Evolutionary conservation across 1,140 invertebrate species (phyloP).

Genomic region (Xylocopa sonorina): DNA sequence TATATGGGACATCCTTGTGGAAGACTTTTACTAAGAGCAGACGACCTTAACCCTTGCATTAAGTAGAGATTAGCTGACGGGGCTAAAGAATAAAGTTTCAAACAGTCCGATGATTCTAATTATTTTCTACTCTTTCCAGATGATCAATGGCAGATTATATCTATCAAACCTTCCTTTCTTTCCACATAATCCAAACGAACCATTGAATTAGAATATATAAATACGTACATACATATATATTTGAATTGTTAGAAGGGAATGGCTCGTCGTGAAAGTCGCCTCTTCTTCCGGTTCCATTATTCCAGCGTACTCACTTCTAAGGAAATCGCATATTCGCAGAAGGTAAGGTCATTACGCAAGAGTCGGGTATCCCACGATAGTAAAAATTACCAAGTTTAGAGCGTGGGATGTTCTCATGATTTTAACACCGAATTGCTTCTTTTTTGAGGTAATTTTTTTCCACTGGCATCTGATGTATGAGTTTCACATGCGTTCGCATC

Average conservation of each 20-base stretch:
- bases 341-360: constrained; percentile 3
- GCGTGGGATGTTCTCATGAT: constrained; percentile 7
- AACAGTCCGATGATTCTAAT: no score
- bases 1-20: no score
- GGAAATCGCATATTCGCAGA: neutral
- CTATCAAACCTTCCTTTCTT: no score
- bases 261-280: neutral
- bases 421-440: neutral
- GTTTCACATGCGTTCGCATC: neutral
- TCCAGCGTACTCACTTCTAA: neutral
- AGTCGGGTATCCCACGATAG: constrained; percentile 4
- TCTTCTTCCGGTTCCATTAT: constrained; percentile 12
- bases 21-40: no score
- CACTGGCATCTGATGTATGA: neutral
- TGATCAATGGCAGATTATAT: no score
- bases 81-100: no score
- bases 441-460: neutral
- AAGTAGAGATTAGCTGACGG: no score
- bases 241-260: neutral
- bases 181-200: neutral
- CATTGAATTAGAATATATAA: no score
- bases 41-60: no score
- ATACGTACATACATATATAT: neutral
- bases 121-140: no score
- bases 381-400: constrained; percentile 17